Evolutionary conservation across 2,113 vertebrate species (phyloP).

Genomic region (Hiodon tergisus): DNA sequence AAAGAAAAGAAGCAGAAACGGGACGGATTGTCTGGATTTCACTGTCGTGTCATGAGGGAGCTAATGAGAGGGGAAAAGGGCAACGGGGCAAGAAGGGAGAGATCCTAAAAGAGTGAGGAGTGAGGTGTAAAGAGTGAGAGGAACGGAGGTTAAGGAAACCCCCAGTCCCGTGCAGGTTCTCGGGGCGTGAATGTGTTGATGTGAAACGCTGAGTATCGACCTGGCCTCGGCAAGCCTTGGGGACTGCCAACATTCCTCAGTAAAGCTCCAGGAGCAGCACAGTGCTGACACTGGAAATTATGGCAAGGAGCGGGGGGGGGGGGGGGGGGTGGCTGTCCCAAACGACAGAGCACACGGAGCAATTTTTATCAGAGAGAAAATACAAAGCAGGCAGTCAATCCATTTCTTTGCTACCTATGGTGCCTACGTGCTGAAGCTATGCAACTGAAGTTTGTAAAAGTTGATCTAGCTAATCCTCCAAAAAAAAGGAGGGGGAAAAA

Average conservation of each 20-base stretch:
- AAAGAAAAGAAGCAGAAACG: background rate
- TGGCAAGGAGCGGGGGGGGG: constrained; percentile 5
- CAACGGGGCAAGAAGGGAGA: background rate
- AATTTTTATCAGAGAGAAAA: constrained; percentile 28
- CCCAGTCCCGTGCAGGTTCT: background rate
- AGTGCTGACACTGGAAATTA: constrained; percentile 38
- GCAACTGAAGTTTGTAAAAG: background rate
- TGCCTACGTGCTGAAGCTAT: background rate
- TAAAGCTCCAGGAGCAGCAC: constrained; percentile 36
- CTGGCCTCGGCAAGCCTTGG: constrained; percentile 16
- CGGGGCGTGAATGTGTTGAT: constrained; percentile 27
- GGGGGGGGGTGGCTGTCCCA: background rate
- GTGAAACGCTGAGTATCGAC: constrained; percentile 40
- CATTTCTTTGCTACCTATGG: background rate
- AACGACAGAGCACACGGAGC: constrained; percentile 27
- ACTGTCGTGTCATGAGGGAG: background rate
- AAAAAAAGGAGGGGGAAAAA: too few species aligned
- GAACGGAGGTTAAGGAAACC: background rate
- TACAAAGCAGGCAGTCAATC: background rate
- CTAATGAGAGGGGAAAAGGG: background rate
- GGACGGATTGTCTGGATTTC: background rate
- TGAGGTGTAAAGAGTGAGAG: background rate
- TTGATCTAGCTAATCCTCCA: background rate
- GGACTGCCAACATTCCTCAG: constrained; percentile 35
- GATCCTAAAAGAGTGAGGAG: background rate